Evolutionary conservation across 2,113 vertebrate species (phyloP), one percentile per base, ranked within the genome.

Genomic region (Scolopax mira): DNA sequence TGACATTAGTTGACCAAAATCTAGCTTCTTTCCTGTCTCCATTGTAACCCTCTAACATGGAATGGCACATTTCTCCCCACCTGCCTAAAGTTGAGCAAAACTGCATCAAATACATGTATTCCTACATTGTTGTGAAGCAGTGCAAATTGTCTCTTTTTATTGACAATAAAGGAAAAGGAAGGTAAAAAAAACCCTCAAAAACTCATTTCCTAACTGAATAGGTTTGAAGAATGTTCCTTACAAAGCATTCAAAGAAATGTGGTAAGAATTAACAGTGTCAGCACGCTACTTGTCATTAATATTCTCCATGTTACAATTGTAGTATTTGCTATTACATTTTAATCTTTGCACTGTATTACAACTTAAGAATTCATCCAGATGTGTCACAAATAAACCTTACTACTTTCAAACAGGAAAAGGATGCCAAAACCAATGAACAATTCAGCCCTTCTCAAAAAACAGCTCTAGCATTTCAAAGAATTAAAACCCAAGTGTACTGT

Each of bases 341-440:
- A 61, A 90, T 77, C 80, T 97, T 93, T 88, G 70, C n/a, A 85
- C 37, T 95, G 78, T 52, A 74, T n/a, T 85, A 79, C 31, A 37
- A 91, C 65, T 79, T 74, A 49, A 85, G 28, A 94, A 95, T 94
- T 84, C 60, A 96, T 82, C 31, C 82, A 39, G n/a, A 83, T 70
- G 31, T 52, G 44, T 84, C 62, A 83, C 85, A 71, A 88, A 90
- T 87, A 14, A 67, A 37, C 62, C 62, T 66, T 30, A 70, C 49
- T 66, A 79, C 54, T 90, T 58, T 90, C 61, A 69, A 91, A 88
- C 30, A 60, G 18, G 17, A 94, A 77, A 46, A 39, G 88, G 15
- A 58, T 1, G 8, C 79, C 84, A 66, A 74, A 73, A 64, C 9
- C 21, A 22, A 33, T 48, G 18, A 79, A 46, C 49, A 58, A 44